Evolutionary conservation across 2,797 vertebrate genomes (phyloP).

Genomic region (Pogonophryne albipinna): DNA sequence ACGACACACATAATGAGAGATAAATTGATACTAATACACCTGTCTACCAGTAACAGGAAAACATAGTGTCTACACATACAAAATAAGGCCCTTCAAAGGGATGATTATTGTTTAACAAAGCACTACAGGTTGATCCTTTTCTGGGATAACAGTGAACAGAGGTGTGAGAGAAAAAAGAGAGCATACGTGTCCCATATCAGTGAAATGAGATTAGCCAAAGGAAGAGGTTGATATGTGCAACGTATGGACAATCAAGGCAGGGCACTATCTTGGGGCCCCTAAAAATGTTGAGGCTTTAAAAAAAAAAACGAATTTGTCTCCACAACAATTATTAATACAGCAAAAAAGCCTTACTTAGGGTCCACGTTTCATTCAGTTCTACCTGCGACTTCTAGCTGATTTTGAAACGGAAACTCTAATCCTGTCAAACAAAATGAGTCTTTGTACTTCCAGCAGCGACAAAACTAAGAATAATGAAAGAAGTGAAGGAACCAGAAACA

Average conservation of each 20-base stretch:
- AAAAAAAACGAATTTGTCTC: constrained; percentile 17
- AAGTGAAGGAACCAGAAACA: background rate
- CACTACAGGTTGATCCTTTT: constrained; percentile 13
- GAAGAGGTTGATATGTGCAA: background rate
- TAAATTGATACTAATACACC: constrained; percentile 65
- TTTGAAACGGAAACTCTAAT: constrained; percentile 22
- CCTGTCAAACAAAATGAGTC: background rate
- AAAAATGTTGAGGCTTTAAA: background rate
- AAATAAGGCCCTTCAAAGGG: constrained; percentile 26
- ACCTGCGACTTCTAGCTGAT: constrained; percentile 10
- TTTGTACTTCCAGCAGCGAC: constrained; percentile 2
- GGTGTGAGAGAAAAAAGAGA: background rate
- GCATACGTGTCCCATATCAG: background rate
- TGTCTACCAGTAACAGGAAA: constrained; percentile 33
- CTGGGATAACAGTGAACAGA: constrained; percentile 21
- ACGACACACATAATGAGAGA: constrained; percentile 72
- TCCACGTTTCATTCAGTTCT: constrained; percentile 4
- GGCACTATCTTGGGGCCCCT: background rate
- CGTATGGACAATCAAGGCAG: background rate
- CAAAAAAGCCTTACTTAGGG: constrained; percentile 6
- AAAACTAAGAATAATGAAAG: background rate
- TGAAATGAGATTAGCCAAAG: constrained; percentile 2
- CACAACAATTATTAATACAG: background rate
- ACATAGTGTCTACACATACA: constrained; percentile 11
- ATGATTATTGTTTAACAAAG: constrained; percentile 42